Percentiles rank a stretch among this genome's conserved stretches.
Evolutionary conservation across 2,888 invertebrate species (phyloP).

Genomic region (Microdon myrmicae): DNA sequence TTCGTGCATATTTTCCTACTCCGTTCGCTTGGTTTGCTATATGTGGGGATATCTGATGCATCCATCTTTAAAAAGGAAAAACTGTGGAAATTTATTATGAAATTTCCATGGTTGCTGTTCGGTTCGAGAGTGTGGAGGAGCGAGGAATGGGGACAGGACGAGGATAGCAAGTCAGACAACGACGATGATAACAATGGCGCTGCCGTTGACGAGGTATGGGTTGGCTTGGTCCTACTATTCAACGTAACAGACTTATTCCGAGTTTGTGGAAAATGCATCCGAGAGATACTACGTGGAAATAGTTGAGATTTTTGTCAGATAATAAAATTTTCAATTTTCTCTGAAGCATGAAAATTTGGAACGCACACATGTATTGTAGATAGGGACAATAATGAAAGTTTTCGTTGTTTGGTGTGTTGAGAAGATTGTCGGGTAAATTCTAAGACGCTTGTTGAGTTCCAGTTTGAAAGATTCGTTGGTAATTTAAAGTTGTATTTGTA

Average conservation of each 20-base stretch:
- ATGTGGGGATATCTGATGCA: constrained; percentile 21
- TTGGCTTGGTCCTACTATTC: constrained; percentile 17
- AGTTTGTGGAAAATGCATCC: constrained; percentile 31
- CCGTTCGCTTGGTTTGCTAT: constrained; percentile 4
- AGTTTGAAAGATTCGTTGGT: too few relatives aligned
- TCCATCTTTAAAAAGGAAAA: constrained; percentile 18
- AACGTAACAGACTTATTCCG: constrained; percentile 22
- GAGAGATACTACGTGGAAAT: constrained; percentile 14
- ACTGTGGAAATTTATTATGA: constrained; percentile 34
- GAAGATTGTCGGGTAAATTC: too few relatives aligned
- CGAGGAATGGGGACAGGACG: constrained; percentile 1
- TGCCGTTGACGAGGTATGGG: too few relatives aligned
- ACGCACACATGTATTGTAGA: too few relatives aligned
- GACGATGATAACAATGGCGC: too few relatives aligned
- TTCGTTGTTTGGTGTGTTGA: too few relatives aligned
- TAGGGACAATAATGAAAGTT: too few relatives aligned
- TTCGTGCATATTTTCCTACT: constrained; percentile 21
- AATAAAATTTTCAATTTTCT: constrained; percentile 40
- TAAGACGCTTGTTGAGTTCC: too few relatives aligned
- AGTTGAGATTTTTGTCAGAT: constrained; percentile 30
- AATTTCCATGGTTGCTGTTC: constrained; percentile 41
- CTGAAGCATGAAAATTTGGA: constrained; percentile 1
- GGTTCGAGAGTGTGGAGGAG: constrained; percentile 10
- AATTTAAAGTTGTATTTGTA: too few relatives aligned
- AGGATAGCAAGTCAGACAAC: constrained; percentile 7